Evolutionary conservation across 92 coral and sea anemone genomes (phyloP), one percentile per base, ranked within the genome.

Genomic region (Plumapathes pennacea): DNA sequence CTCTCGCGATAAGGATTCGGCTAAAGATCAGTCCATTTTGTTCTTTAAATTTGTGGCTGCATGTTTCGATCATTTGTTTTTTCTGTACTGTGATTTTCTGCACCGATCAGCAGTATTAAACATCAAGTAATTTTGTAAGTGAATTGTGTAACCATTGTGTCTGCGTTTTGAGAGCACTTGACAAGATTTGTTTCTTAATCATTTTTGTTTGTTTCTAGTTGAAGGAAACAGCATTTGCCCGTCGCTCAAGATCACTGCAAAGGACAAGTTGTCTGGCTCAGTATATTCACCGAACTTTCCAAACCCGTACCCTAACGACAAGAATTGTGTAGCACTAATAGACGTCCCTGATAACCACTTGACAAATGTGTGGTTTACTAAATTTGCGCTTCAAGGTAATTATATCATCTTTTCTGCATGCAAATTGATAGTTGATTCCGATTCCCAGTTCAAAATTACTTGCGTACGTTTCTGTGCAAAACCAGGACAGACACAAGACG

Each of bases 211-310:
- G 12, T 34, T 43, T 33, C 21, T 51, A 57, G 74, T 69, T 10
- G 53, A 48, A 27, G 69, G 81, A 21, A 66, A 61, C 18, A 55
- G 58, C 11, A 69, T 92, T 12, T 92, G 98, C 52, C 92, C 89
- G n/a, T 48, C 88, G 18, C 71, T 86, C 31, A 57, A 64, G 38
- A 59, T 84, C 13, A 74, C 47, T 26, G 46, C 58, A 18, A 47
- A 20, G 17, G 78, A 67, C 9, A 77, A 61, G 15, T 33, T 67
- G 48, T 42, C 59, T 18, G 98, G 94, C 23, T 74, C 96, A n/a
- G 28, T 92, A 8, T 74, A 70, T 68, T 81, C 97, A 18, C 98
- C 98, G 10, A 74, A 71, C 21, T 84, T 41, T 54, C 92, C 98
- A 13, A 46, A 53, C 21, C 29, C 31, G 2, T 88, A 92, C 39